Evolutionary conservation across 1,140 invertebrate species (phyloP).

Genomic region (Drosophila gunungcola): DNA sequence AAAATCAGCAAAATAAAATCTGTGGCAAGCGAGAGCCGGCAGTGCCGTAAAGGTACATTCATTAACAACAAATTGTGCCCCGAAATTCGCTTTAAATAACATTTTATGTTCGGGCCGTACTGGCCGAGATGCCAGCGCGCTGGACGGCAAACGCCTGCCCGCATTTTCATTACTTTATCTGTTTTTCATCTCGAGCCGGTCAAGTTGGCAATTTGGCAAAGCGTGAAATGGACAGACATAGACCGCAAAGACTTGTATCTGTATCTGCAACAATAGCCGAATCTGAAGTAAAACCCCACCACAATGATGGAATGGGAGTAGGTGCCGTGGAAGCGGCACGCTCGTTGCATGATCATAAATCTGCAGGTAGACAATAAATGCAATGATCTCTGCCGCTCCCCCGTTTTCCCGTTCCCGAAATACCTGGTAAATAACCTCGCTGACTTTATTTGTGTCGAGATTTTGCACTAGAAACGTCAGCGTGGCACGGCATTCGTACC

Average conservation of each 20-base stretch:
- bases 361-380: slow-evolving; percentile 60
- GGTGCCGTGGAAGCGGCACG: slow-evolving; percentile 52
- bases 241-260: slow-evolving; percentile 45
- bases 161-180: slow-evolving; percentile 70
- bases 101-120: slow-evolving; percentile 68
- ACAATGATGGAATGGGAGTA: slow-evolving; percentile 32
- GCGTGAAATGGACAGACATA: slow-evolving; percentile 74
- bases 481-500: slow-evolving; percentile 31
- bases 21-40: slow-evolving; percentile 28
- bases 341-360: slow-evolving; percentile 63
- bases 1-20: slow-evolving; percentile 45
- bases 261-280: slow-evolving; percentile 21
- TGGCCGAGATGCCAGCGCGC: slow-evolving; percentile 25
- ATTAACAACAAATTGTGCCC: slow-evolving; percentile 79
- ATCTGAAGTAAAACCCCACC: slow-evolving; percentile 27
- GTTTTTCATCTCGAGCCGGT: slow-evolving; percentile 63
- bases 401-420: neutral
- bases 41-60: slow-evolving; percentile 65
- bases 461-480: slow-evolving; percentile 59
- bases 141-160: slow-evolving; percentile 31
- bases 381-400: slow-evolving; percentile 26
- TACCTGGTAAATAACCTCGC: neutral
- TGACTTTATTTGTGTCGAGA: slow-evolving; percentile 50
- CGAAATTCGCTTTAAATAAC: slow-evolving; percentile 80
- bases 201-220: slow-evolving; percentile 82